Evolutionary conservation across 2,888 invertebrate genomes (phyloP), one percentile per base, ranked within the genome.

Genomic region (Heliconius hortense): DNA sequence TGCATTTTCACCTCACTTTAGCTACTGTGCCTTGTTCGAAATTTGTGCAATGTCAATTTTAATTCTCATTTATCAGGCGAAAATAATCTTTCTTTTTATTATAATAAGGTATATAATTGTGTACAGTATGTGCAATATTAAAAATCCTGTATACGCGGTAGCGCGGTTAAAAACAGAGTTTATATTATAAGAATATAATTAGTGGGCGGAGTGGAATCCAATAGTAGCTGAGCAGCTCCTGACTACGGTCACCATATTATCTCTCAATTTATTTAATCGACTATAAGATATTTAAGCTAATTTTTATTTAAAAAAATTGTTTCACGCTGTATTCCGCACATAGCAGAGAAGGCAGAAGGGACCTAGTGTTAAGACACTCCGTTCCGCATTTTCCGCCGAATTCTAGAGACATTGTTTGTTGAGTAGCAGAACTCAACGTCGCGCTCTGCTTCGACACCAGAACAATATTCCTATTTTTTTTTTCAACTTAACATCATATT

Each of bases 121-220:
- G 28, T 67, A 72, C 76, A 0, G 5, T 11, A 0, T 73, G 8
- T 15, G 13, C 8, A 15, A 15, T 15, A 69, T 56, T 15, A 26
- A 69, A 69, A 56, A 35, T 64, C 84, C 86, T 31, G 69, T 24
- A 31, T 31, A 13, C 73, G 62, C 56, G 60, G 48, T 69, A 56
- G 39, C 77, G 80, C 83, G 87, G 89, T 91, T 91, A 91, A 92
- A 90, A 86, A 90, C 88, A 84, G 87, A 90, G 90, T 91, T 93
- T 91, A 92, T 92, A 91, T 90, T 90, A 88, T 92, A 93, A 93
- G 92, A 91, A 89, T 90, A 91, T 94, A 94, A 94, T 94, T 91
- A 93, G 94, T 94, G 93, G 94, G 94, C 86, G 94, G 92, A 88
- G 92, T 91, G 86, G 91, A 88, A 91, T 91, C 79, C 60, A 68